phyloP scores from a whole-genome alignment of 1,140 invertebrate species.

The Saccostrea echinata region DNA sequence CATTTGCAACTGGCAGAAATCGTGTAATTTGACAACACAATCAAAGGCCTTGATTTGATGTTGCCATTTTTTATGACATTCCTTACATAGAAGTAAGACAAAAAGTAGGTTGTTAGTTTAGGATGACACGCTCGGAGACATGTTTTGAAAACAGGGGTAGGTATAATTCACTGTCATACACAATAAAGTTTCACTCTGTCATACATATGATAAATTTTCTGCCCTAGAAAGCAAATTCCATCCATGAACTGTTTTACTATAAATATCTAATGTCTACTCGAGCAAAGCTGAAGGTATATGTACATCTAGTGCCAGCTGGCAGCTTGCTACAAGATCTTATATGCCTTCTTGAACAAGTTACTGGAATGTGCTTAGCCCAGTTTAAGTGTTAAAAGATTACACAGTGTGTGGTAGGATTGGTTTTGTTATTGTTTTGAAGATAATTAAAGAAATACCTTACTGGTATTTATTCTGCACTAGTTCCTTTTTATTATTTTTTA shows the following conservation, averaged over 20 bases:
- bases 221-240: not conserved
- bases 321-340: not conserved
- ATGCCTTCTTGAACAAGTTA: constrained; percentile 1
- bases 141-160: not conserved
- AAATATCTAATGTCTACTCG: constrained; percentile 32
- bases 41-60: not conserved
- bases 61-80: not conserved
- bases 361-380: constrained; percentile 23
- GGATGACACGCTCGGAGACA: not conserved
- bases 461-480: not conserved
- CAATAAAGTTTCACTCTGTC: not conserved
- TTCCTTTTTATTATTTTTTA: not conserved
- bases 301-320: constrained; percentile 4
- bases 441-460: not conserved
- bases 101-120: not conserved
- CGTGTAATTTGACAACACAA: constrained; percentile 3
- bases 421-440: constrained; percentile 11
- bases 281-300: constrained; percentile 12
- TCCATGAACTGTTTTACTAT: constrained; percentile 30
- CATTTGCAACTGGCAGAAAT: constrained; percentile 14
- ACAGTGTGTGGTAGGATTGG: not conserved
- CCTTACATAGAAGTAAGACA: not conserved
- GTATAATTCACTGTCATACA: constrained; percentile 8
- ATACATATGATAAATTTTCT: not conserved
- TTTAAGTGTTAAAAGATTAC: constrained; percentile 36